These are phyloP conservation scores for Adineta ricciae DNA, from an alignment of 2,888 invertebrate genomes.

Conservation along the genomic window DNA sequence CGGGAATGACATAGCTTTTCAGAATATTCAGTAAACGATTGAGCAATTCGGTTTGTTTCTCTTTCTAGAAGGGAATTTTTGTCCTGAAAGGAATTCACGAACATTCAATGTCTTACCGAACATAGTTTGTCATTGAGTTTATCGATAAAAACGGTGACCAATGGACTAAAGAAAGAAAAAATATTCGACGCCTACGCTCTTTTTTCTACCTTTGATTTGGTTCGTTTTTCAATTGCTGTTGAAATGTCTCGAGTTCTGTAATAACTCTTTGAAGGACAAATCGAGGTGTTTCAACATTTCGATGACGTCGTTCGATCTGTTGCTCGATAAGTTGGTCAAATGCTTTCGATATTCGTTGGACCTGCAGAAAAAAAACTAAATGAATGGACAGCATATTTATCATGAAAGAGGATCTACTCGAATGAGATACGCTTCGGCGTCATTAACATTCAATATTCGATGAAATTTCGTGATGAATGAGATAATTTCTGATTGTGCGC, in stretches of 20 bases:
- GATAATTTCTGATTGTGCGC: not conserved
- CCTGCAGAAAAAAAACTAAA: not conserved
- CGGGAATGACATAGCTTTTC: not conserved
- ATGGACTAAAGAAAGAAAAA: not conserved
- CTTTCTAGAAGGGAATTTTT: not conserved
- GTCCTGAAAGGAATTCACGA: not conserved
- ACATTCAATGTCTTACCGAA: not conserved
- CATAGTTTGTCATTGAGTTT: not conserved
- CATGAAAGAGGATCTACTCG: no score
- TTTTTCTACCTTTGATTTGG: not conserved
- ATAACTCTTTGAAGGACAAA: not conserved
- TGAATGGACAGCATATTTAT: no score
- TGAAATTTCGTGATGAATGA: not conserved
- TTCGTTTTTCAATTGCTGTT: not conserved
- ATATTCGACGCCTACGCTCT: no score
- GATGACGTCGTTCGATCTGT: not conserved
- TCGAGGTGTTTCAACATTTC: not conserved
- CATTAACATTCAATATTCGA: not conserved
- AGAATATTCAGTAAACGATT: not conserved
- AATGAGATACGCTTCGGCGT: not conserved
- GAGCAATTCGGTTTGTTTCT: not conserved
- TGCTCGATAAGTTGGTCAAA: not conserved
- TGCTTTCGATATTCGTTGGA: not conserved
- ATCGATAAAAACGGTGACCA: not conserved
- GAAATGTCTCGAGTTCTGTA: not conserved